phyloP scores from a whole-genome alignment of 2,113 vertebrate genomes.

The Anthoscopus minutus region DNA sequence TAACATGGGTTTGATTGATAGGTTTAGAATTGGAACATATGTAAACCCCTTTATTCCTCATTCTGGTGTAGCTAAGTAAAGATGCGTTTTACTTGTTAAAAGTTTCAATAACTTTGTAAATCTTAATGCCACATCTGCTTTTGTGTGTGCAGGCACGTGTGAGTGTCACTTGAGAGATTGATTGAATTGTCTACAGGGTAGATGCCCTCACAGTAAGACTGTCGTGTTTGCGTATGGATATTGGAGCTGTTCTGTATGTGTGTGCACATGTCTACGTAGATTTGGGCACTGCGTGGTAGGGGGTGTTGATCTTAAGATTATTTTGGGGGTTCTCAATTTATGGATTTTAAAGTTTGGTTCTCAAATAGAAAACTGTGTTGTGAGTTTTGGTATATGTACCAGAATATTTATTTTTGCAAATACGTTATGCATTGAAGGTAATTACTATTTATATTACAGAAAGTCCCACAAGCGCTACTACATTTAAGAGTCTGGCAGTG shows the following conservation, averaged over 20 bases:
- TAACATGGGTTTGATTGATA: constrained; percentile 99
- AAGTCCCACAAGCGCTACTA: constrained; percentile 39
- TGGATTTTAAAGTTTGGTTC: not conserved
- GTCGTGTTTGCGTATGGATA: not conserved
- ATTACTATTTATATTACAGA: constrained; percentile 38
- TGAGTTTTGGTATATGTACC: not conserved
- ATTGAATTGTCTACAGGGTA: constrained; percentile 71
- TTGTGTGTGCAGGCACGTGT: constrained; percentile 80
- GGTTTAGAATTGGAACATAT: constrained; percentile 99
- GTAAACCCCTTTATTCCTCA: constrained; percentile 98
- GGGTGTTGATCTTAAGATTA: not conserved
- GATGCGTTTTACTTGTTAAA: constrained; percentile 97
- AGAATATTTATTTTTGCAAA: not conserved
- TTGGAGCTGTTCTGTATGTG: not conserved
- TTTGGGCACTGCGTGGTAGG: not conserved
- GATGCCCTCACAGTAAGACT: constrained; percentile 48
- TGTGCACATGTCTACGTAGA: fast-evolving
- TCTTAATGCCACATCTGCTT: constrained; percentile 98
- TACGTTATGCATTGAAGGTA: constrained; percentile 17
- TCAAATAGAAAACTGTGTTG: not conserved
- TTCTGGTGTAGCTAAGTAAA: constrained; percentile 90
- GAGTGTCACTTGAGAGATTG: constrained; percentile 88
- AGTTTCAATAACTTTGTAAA: constrained; percentile 99
- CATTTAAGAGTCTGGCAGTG: constrained; percentile 40
- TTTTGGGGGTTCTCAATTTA: not conserved